Conservation (phyloP, 2,113 vertebrate genomes). For the Lathamus discolor region DNA sequence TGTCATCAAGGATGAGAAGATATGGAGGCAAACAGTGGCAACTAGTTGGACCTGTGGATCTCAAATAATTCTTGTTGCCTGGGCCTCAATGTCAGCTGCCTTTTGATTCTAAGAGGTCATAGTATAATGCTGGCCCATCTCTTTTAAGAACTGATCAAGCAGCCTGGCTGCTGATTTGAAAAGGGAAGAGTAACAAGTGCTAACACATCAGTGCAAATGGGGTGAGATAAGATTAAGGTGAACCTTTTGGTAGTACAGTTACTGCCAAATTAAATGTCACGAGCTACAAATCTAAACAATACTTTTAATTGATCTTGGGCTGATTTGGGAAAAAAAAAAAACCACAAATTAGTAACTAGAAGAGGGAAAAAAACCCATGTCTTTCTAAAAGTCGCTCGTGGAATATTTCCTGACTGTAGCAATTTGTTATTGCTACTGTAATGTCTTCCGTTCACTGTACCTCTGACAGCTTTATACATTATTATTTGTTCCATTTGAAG, state of each 20-base stretch:
- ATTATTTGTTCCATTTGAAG: constrained; percentile 9
- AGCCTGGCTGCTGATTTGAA: not conserved
- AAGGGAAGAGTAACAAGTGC: not conserved
- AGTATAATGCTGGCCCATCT: not conserved
- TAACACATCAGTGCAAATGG: not conserved
- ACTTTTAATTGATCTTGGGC: not conserved
- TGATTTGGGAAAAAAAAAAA: not conserved
- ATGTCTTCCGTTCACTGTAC: not conserved
- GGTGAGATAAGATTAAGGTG: not conserved
- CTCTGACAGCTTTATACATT: not conserved
- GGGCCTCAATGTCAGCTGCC: not conserved
- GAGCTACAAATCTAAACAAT: not conserved
- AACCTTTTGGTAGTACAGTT: not conserved
- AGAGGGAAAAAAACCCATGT: rapidly evolving
- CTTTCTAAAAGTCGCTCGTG: not conserved
- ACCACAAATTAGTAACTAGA: not conserved
- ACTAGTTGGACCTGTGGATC: not conserved
- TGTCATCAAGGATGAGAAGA: not conserved
- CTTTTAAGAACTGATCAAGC: not conserved
- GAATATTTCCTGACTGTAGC: not conserved
- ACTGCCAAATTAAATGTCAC: not conserved
- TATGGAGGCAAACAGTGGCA: not conserved
- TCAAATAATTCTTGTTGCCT: not conserved
- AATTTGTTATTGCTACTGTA: not conserved
- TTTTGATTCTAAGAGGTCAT: not conserved